Conservation (phyloP, 37 sponge, comb jelly and placozoan species). For the Crambe crambe region DNA sequence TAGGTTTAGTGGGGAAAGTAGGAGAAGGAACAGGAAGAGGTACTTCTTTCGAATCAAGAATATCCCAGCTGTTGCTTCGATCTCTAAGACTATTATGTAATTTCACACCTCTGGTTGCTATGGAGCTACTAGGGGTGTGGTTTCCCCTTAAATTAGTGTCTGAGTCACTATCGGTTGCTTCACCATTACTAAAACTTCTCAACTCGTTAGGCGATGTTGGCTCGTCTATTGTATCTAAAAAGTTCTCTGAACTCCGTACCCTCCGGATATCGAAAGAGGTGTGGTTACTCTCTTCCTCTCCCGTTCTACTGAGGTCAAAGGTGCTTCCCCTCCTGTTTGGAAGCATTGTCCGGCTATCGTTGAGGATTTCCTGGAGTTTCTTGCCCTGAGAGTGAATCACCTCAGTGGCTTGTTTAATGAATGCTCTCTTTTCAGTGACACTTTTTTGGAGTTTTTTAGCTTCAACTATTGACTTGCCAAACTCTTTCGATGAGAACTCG, state of each 20-base stretch:
- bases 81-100: too few species aligned
- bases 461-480: slow-evolving; percentile 9
- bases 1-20: too few species aligned
- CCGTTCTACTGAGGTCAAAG: not conserved
- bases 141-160: not conserved
- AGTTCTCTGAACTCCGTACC: not conserved
- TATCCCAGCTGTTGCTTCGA: not conserved
- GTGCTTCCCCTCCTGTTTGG: not conserved
- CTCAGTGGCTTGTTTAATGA: slow-evolving; percentile 27
- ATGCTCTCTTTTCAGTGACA: slow-evolving; percentile 16
- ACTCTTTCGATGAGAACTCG: slow-evolving; percentile 27
- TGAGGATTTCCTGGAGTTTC: slow-evolving; percentile 14
- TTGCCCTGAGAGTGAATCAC: slow-evolving; percentile 33
- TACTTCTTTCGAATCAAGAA: not conserved
- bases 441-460: not conserved
- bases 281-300: not conserved
- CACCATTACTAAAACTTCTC: too few species aligned
- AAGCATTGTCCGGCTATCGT: not conserved
- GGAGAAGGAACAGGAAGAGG: not conserved
- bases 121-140: not conserved
- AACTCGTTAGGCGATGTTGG: not conserved
- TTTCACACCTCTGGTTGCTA: not conserved
- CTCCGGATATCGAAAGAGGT: not conserved
- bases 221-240: not conserved
- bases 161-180: not conserved